phyloP scores from a whole-genome alignment of 2,797 vertebrate genomes.

The Okamejei kenojei region DNA sequence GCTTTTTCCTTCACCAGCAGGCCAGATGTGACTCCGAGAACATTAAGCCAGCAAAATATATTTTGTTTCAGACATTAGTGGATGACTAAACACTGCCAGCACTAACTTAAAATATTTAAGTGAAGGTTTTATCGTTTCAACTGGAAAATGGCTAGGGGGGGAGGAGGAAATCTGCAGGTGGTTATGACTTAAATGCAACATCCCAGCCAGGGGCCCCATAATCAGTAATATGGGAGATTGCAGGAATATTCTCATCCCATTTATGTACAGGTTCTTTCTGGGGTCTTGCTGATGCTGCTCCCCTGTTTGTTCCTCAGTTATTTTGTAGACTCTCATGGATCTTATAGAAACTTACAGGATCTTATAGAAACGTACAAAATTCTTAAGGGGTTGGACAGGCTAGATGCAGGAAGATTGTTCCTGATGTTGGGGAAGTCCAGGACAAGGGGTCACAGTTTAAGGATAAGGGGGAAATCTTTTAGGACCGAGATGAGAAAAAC shows the following conservation, averaged over 20 bases:
- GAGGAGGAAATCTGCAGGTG: neutral
- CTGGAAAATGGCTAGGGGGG: neutral
- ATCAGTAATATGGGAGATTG: neutral
- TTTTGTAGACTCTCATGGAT: neutral
- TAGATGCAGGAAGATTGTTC: too few relatives aligned
- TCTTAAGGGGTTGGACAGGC: too few relatives aligned
- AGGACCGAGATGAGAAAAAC: too few relatives aligned
- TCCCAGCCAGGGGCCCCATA: neutral
- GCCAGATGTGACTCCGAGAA: slow-evolving; percentile 11
- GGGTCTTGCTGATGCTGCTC: neutral
- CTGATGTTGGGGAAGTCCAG: too few relatives aligned
- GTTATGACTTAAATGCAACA: neutral
- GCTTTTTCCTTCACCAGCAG: neutral
- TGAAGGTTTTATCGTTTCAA: slow-evolving; percentile 22
- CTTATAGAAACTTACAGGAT: too few relatives aligned
- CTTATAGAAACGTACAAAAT: too few relatives aligned
- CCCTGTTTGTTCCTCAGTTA: neutral
- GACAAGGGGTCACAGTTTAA: too few relatives aligned
- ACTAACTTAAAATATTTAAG: slow-evolving; percentile 34
- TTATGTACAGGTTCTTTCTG: neutral
- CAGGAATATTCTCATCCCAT: neutral
- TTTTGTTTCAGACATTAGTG: slow-evolving; percentile 14
- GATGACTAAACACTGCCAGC: slow-evolving; percentile 16
- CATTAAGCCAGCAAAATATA: neutral
- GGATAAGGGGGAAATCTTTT: too few relatives aligned